These are phyloP conservation scores for Gadus chalcogrammus DNA, from an alignment of 2,113 vertebrate genomes.

Conservation along the genomic window DNA sequence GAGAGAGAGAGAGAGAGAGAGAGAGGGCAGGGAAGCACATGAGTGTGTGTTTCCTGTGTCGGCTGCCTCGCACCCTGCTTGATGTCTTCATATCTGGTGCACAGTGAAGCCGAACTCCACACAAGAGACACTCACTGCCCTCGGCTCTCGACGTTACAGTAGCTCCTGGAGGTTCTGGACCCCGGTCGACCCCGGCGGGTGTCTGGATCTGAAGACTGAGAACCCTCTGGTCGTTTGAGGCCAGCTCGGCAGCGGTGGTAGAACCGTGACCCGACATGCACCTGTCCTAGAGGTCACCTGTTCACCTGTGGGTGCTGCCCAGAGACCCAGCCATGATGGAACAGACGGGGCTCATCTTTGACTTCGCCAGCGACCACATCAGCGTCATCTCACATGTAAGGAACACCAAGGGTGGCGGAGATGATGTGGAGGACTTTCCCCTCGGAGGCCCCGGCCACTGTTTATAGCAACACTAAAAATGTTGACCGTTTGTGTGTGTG, in stretches of 20 bases:
- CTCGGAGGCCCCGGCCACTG: too few species aligned
- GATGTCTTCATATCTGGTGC: slow-evolving; percentile 28
- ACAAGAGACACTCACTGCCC: neutral
- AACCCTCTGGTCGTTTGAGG: neutral
- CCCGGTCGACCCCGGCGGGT: too few species aligned
- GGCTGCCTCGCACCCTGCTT: slow-evolving; percentile 35
- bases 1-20: too few species aligned
- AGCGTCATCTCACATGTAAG: slow-evolving; percentile 83
- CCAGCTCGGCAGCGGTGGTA: neutral
- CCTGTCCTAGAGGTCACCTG: slow-evolving; percentile 24
- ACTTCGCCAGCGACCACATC: slow-evolving; percentile 91
- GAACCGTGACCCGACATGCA: slow-evolving; percentile 36
- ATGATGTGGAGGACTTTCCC: neutral
- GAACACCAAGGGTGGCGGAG: neutral
- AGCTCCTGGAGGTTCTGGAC: too few species aligned
- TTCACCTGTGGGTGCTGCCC: slow-evolving; percentile 1
- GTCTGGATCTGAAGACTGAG: too few species aligned
- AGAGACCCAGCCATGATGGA: slow-evolving; percentile 62
- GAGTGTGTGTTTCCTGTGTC: slow-evolving; percentile 59
- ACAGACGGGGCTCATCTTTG: slow-evolving; percentile 91
- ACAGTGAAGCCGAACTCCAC: slow-evolving; percentile 6
- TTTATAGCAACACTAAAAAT: too few species aligned
- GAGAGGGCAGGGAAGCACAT: too few species aligned
- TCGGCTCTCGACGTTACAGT: neutral
- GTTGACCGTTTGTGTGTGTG: too few species aligned